Conservation (phyloP, 2,113 vertebrate genomes). For the Larimichthys crocea region DNA sequence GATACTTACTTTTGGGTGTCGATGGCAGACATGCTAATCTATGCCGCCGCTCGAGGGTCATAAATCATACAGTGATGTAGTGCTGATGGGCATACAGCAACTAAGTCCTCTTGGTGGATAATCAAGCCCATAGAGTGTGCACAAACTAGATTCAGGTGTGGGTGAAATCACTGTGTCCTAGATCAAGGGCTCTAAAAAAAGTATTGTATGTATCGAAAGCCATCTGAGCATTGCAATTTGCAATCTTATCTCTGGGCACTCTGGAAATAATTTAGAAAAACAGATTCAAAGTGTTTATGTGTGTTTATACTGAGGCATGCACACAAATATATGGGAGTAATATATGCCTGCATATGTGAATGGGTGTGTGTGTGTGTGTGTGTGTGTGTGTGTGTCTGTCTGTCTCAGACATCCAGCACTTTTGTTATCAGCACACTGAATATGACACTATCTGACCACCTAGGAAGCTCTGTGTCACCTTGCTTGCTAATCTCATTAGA, state of each 20-base stretch:
- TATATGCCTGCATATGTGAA: background rate
- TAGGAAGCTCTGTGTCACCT: slow-evolving; percentile 62
- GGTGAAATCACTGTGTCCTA: slow-evolving; percentile 25
- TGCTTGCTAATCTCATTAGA: slow-evolving; percentile 68
- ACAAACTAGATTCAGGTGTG: slow-evolving; percentile 35
- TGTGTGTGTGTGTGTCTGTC: background rate
- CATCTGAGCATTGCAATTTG: background rate
- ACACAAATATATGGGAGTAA: background rate
- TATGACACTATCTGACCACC: slow-evolving; percentile 46
- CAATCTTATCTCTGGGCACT: background rate
- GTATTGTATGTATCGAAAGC: background rate
- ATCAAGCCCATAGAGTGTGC: slow-evolving; percentile 41
- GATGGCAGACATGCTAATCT: slow-evolving; percentile 65
- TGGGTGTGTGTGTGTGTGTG: background rate
- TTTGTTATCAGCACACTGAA: slow-evolving; percentile 37
- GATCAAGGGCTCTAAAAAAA: slow-evolving; percentile 31
- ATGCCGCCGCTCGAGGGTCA: slow-evolving; percentile 47
- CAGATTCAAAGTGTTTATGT: background rate
- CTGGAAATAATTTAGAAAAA: background rate
- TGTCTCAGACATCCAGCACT: background rate
- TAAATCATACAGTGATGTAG: slow-evolving; percentile 65
- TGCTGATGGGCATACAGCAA: slow-evolving; percentile 54
- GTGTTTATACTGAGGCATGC: background rate
- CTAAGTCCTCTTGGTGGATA: slow-evolving; percentile 36
- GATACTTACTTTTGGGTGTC: slow-evolving; percentile 59